Conservation (phyloP, 2,113 vertebrate species). For the Salminus brasiliensis region DNA sequence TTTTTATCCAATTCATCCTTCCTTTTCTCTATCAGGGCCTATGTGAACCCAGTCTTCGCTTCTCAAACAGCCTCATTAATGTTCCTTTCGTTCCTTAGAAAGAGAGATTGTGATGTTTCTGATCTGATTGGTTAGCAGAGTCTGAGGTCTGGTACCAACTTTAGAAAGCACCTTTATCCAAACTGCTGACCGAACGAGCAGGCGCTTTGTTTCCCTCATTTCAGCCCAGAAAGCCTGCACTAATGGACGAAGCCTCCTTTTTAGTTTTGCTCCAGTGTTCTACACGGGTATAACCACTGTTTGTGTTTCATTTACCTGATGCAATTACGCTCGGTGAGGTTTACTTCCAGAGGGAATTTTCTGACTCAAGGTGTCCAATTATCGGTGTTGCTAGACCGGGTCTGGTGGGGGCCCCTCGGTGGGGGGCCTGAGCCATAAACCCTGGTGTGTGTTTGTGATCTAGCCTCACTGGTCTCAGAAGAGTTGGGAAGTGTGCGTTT, state of each 20-base stretch:
- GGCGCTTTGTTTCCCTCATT: not conserved
- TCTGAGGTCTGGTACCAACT: no score
- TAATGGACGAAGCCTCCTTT: not conserved
- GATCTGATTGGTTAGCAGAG: no score
- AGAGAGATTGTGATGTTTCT: no score
- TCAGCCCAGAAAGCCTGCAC: not conserved
- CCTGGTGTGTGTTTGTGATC: slow-evolving; percentile 75
- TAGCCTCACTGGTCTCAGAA: slow-evolving; percentile 61
- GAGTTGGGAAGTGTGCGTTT: slow-evolving; percentile 28
- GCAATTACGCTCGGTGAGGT: slow-evolving; percentile 52
- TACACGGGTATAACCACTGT: slow-evolving; percentile 34
- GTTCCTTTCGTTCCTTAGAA: no score
- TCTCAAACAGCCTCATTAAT: no score
- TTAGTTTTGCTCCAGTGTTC: slow-evolving; percentile 24
- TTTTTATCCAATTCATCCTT: no score
- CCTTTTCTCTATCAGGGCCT: no score
- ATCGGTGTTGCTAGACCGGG: slow-evolving; percentile 61
- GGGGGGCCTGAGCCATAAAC: slow-evolving; percentile 51
- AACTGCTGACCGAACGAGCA: not conserved
- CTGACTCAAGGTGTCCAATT: slow-evolving; percentile 75
- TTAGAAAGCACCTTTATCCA: not conserved
- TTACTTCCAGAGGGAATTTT: slow-evolving; percentile 65
- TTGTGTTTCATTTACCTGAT: slow-evolving; percentile 61
- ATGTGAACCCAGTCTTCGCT: no score
- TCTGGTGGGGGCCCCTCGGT: slow-evolving; percentile 58